phyloP scores from a whole-genome alignment of 2,797 vertebrate species.

The Acropternis orthonyx region DNA sequence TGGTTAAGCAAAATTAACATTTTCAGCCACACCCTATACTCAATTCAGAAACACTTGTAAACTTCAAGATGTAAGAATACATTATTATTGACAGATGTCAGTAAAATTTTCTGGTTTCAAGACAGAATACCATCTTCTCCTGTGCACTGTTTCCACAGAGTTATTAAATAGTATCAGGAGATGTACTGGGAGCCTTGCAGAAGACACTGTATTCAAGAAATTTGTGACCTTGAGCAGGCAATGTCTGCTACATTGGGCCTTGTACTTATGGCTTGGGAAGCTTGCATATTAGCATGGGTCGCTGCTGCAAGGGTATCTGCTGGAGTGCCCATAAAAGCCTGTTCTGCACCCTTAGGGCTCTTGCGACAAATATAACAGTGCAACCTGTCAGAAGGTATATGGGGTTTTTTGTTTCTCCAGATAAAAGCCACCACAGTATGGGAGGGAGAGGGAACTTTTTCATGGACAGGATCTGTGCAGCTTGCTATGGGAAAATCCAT shows the following conservation, averaged over 20 bases:
- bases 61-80: background rate
- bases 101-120: background rate
- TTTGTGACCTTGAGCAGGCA: background rate
- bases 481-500: background rate
- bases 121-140: background rate
- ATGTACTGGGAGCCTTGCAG: background rate
- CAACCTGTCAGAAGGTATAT: accelerated
- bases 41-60: background rate
- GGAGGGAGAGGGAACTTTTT: background rate
- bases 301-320: background rate
- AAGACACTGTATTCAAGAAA: background rate
- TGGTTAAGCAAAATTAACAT: background rate
- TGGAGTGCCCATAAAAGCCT: background rate
- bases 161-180: background rate
- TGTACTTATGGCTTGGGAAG: background rate
- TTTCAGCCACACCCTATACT: background rate
- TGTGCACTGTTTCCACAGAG: background rate
- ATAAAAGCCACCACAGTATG: background rate
- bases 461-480: background rate
- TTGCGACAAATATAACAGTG: background rate
- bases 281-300: background rate
- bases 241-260: accelerated
- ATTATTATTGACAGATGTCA: background rate
- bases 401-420: background rate
- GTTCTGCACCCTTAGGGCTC: background rate